Conservation (phyloP, 53 echinoderm and acorn worm genomes). For the Holothuria leucospilota region DNA sequence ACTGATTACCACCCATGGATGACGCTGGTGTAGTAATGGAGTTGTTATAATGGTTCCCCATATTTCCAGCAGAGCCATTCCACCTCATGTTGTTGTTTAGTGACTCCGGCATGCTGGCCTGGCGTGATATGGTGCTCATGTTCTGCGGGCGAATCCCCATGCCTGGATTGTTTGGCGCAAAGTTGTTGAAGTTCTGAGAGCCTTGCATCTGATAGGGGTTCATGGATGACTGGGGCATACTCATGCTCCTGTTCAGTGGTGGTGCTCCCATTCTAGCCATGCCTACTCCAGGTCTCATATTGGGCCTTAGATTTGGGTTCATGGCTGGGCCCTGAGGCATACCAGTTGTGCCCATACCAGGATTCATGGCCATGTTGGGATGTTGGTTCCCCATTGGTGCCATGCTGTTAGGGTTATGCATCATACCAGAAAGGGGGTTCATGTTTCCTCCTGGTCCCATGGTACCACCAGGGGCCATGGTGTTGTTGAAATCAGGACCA, state of each 20-base stretch:
- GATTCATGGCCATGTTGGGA: conserved; percentile 77
- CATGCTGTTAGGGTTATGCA: conserved; percentile 69
- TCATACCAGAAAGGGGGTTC: conserved; percentile 59
- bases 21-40: conserved; percentile 50
- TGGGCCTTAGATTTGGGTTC: conserved; percentile 85
- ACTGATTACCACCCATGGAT: conserved; percentile 20
- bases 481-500: conserved; percentile 35
- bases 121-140: conserved; percentile 10
- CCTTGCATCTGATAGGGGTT: conserved; percentile 46
- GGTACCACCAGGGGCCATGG: conserved; percentile 46
- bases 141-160: neutral
- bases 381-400: conserved; percentile 74
- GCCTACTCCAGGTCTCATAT: conserved; percentile 60
- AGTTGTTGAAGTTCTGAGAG: conserved; percentile 11
- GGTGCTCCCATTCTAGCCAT: conserved; percentile 63
- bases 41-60: conserved; percentile 47
- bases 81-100: conserved; percentile 75
- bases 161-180: conserved; percentile 28
- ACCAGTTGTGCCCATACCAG: conserved; percentile 51
- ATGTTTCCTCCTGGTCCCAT: conserved; percentile 39
- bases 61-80: conserved; percentile 47
- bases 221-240: conserved; percentile 62
- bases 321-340: conserved; percentile 64
- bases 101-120: conserved; percentile 46
- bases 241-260: conserved; percentile 60